phyloP scores from a whole-genome alignment of 2,113 vertebrate species.

The Hippopotamus amphibius region DNA sequence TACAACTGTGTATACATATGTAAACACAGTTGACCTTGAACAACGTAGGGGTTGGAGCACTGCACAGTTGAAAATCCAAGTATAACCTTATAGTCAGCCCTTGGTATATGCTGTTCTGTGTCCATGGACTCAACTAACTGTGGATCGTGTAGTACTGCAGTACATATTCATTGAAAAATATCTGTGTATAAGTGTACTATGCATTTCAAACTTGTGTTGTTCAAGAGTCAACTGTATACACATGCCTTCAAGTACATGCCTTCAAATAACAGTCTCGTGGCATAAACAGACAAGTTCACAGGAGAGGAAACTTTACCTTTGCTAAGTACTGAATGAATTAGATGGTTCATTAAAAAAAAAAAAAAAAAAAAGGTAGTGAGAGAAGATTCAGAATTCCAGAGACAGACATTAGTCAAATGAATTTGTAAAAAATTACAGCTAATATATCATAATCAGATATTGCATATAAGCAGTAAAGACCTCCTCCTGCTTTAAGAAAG shows the following conservation, averaged over 20 bases:
- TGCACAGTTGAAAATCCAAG: not conserved
- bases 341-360: not conserved
- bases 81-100: not conserved
- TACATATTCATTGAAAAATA: not conserved
- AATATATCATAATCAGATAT: not conserved
- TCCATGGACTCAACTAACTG: not conserved
- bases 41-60: not conserved
- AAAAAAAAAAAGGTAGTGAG: not conserved
- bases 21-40: not conserved
- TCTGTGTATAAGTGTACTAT: not conserved
- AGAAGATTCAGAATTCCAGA: conserved; percentile 3
- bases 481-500: not conserved
- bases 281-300: not conserved
- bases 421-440: not conserved
- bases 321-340: not conserved
- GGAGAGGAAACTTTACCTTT: not conserved
- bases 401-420: not conserved
- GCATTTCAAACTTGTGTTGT: not conserved
- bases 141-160: not conserved
- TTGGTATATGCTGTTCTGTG: not conserved
- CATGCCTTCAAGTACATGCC: not conserved
- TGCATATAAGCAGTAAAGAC: not conserved
- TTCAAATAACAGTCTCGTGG: not conserved
- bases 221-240: not conserved
- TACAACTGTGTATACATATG: not conserved